Base-by-base conservation (phyloP, 2,888 invertebrate species). In the Parnassius mnemosyne region DNA sequence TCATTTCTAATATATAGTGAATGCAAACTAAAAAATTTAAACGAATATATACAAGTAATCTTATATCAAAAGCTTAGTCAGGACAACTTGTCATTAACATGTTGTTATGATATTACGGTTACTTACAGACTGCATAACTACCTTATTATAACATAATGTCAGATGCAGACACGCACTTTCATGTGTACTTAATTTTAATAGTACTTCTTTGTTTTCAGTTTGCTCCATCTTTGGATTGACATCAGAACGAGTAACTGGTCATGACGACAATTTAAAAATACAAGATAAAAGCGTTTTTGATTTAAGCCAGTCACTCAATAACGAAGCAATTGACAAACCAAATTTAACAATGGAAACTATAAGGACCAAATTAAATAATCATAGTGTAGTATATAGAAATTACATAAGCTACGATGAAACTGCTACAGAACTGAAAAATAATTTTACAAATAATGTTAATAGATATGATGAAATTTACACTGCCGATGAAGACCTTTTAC, bases 161-260 rank as follows among this genome's bases (percentile, higher is more conserved):
- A 16, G 1, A n/a, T n/a, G n/a, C n/a, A n/a, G n/a, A n/a, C n/a
- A 16, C 16, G 1, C 16, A 16, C 16, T 16, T 16, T 16, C 16
- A 1, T 1, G 16, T 16, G 16, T 16, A 16, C 16, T 16, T 16
- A 16, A 16, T 16, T 16, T 16, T 16, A 25, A 25, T 25, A 25
- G 0, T 25, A 25, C 3, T 25, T 25, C 25, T 3, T 52, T 53
- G n/a, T 79, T 89, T 89, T 0, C 87, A 89, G 89, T 81, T 75
- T 85, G 76, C 76, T 80, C 83, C 64, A 80, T 76, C 67, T 68
- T 76, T 74, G 79, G 83, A 70, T 78, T 76, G 64, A 70, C 79
- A 53, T 77, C 77, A 66, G 78, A 78, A 65, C 74, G 67, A 68
- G 65, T 70, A 84, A 84, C 82, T 84, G 86, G 84, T 87, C 72